phyloP scores from a whole-genome alignment of 2,888 invertebrate genomes.

The Zelleria hepariella region DNA sequence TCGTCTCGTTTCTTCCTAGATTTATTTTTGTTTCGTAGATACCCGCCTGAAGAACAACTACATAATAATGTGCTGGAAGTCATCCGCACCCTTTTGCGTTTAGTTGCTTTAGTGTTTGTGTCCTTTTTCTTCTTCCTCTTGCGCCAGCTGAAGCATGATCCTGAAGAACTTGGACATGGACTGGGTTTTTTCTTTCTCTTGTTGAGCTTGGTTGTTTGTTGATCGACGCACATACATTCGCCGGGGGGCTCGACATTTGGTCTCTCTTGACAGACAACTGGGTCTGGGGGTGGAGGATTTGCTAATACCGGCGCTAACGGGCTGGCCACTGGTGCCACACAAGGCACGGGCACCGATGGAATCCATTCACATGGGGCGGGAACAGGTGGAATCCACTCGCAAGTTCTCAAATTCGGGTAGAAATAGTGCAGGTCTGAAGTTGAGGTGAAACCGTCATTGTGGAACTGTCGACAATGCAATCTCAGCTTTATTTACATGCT shows the following conservation, averaged over 20 bases:
- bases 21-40: neutral
- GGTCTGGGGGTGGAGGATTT: neutral
- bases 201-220: neutral
- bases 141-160: neutral
- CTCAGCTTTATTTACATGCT: neutral
- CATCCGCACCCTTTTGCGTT: neutral
- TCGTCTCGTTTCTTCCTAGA: neutral
- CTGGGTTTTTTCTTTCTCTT: neutral
- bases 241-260: neutral
- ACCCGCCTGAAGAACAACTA: neutral
- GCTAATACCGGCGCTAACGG: too few relatives aligned
- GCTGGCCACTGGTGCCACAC: too few relatives aligned
- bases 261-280: neutral
- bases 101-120: neutral
- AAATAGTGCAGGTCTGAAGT: slow-evolving; percentile 57
- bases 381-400: slow-evolving; percentile 1
- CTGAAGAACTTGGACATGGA: neutral
- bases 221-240: neutral
- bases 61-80: neutral
- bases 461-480: slow-evolving; percentile 39
- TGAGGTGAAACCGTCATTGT: slow-evolving; percentile 50
- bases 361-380: too few relatives aligned
- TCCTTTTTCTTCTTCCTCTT: neutral
- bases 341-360: too few relatives aligned
- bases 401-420: slow-evolving; percentile 28